A percentile compares a stretch with the other conserved stretches of the same genome.
phyloP scores from a whole-genome alignment of 2,888 invertebrate genomes.

The Sycophila texana region DNA sequence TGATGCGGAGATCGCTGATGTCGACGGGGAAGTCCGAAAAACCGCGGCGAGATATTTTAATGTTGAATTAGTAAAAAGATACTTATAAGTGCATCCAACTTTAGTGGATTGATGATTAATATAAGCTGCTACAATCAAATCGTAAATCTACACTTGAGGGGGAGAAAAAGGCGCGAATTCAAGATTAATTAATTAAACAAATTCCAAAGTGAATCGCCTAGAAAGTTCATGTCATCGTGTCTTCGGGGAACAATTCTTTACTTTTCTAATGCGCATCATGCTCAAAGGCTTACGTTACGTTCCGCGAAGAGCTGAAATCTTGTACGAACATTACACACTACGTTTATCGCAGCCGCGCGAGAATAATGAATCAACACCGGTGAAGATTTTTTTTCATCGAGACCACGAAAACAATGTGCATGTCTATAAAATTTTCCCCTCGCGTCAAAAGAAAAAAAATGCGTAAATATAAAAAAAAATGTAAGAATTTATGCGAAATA shows the following conservation, averaged over 20 bases:
- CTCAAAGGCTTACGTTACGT: constrained; percentile 16
- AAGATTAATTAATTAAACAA: too few species aligned
- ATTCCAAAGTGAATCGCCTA: constrained; percentile 17
- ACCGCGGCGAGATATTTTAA: too few species aligned
- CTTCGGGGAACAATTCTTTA: constrained; percentile 12
- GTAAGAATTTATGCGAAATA: too few species aligned
- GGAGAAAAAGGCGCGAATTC: constrained; percentile 1
- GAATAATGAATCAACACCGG: background rate
- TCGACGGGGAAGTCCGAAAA: too few species aligned
- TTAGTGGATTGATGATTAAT: background rate
- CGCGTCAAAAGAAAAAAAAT: too few species aligned
- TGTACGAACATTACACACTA: too few species aligned
- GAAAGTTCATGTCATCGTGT: constrained; percentile 23
- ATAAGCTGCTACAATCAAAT: background rate
- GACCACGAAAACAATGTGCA: background rate
- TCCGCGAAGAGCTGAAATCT: constrained; percentile 14
- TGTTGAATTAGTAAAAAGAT: too few species aligned
- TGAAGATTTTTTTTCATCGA: background rate
- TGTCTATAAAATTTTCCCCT: background rate
- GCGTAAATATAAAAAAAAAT: too few species aligned
- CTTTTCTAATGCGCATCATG: constrained; percentile 22
- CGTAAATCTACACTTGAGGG: background rate
- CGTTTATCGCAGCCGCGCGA: background rate
- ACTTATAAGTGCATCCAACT: too few species aligned
- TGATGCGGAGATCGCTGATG: too few species aligned